Conservation (phyloP, 2,113 vertebrate species). For the Circaetus cinerascens region DNA sequence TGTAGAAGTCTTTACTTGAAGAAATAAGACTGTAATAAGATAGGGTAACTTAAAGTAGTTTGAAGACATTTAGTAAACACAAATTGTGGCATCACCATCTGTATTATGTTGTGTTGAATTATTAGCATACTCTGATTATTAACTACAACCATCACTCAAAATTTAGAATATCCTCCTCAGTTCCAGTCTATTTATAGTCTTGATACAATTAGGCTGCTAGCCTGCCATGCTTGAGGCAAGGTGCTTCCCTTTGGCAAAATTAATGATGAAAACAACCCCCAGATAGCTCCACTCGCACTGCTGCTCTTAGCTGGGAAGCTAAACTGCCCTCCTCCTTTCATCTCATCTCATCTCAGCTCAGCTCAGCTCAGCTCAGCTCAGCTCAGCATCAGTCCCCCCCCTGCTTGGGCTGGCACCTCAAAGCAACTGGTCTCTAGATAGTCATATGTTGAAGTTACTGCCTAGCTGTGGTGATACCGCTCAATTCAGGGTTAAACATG, state of each 20-base stretch:
- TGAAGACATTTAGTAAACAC: neutral
- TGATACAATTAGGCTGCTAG: neutral
- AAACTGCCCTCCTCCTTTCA: neutral
- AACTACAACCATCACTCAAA: neutral
- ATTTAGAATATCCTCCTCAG: neutral
- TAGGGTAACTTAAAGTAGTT: neutral
- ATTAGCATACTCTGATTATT: neutral
- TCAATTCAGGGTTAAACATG: no score
- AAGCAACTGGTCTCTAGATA: neutral
- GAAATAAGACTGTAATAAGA: neutral
- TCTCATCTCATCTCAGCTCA: neutral
- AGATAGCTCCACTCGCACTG: neutral
- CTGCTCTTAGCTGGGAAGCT: neutral
- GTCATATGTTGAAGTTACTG: no score
- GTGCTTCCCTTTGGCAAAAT: neutral
- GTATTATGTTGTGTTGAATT: neutral
- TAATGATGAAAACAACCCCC: neutral
- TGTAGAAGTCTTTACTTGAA: neutral
- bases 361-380: neutral
- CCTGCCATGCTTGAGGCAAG: neutral
- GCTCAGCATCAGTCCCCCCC: neutral
- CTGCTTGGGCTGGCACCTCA: neutral
- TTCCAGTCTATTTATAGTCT: neutral
- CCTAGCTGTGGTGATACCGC: no score
- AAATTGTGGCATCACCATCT: neutral